Conservation (phyloP, 2,888 invertebrate species). For the Rapana venosa region DNA sequence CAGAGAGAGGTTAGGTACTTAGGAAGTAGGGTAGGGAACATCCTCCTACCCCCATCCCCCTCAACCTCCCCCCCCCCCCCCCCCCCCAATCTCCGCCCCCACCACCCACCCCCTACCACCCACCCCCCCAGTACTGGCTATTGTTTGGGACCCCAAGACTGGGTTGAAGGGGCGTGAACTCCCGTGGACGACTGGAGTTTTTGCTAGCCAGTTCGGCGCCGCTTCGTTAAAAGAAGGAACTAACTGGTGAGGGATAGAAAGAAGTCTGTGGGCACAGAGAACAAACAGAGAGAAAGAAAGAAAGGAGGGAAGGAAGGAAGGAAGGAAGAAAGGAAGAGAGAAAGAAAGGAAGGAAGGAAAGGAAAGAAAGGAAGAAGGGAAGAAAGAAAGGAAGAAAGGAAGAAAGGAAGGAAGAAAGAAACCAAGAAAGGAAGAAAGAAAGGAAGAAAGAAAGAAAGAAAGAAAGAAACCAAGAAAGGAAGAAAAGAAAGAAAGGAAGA, state of each 20-base stretch:
- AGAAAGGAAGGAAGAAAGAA: not conserved
- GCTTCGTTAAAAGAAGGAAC: not conserved
- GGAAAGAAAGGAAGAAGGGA: not conserved
- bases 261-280: not conserved
- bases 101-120: not conserved
- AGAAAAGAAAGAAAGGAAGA: no score
- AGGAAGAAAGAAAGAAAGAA: not conserved
- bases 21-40: not conserved
- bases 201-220: constrained; percentile 24
- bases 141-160: constrained; percentile 26
- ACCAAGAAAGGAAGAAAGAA: not conserved
- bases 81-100: no score
- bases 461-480: not conserved
- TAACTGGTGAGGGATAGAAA: not conserved
- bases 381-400: not conserved
- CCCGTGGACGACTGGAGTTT: constrained; percentile 26
- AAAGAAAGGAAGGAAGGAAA: no score
- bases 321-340: no score
- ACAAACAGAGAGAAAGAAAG: not conserved
- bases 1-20: not conserved
- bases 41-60: not conserved
- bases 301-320: not conserved
- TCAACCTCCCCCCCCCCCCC: not conserved
- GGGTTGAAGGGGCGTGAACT: not conserved
- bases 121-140: not conserved